Evolutionary conservation across 1,140 invertebrate species (phyloP).

Genomic region (Delia radicum): DNA sequence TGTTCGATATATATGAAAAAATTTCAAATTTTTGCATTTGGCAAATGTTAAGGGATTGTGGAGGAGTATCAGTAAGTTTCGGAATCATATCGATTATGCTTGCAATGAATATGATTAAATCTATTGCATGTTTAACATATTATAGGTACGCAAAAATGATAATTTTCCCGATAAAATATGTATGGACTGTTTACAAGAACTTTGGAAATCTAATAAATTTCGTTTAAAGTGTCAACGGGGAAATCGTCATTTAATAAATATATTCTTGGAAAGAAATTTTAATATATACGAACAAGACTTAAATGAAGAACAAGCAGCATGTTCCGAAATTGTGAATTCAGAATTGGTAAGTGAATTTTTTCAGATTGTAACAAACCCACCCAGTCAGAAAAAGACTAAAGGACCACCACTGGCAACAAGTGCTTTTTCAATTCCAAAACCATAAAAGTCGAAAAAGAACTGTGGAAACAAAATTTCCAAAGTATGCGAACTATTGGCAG

Average conservation of each 20-base stretch:
- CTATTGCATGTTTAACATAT: too few species aligned
- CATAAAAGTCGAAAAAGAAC: too few species aligned
- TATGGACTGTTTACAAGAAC: background rate
- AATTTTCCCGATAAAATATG: background rate
- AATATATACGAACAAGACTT: background rate
- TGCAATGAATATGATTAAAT: background rate
- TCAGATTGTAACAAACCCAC: too few species aligned
- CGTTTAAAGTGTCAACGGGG: background rate
- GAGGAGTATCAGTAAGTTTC: background rate
- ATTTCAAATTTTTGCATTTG: background rate
- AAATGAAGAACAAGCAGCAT: too few species aligned
- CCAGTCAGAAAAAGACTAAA: too few species aligned
- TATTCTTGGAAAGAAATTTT: background rate
- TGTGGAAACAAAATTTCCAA: too few species aligned
- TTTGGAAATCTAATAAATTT: background rate
- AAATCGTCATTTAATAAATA: background rate
- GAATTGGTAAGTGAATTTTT: too few species aligned
- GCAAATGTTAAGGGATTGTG: background rate
- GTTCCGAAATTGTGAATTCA: too few species aligned
- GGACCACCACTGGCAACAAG: too few species aligned
- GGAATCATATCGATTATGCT: too few species aligned
- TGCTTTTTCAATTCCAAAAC: too few species aligned
- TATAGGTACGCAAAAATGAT: background rate
- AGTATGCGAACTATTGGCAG: too few species aligned
- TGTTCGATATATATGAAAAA: constrained; percentile 25